Evolutionary conservation across 1,140 invertebrate species (phyloP).

Genomic region (Trichogramma pretiosum): DNA sequence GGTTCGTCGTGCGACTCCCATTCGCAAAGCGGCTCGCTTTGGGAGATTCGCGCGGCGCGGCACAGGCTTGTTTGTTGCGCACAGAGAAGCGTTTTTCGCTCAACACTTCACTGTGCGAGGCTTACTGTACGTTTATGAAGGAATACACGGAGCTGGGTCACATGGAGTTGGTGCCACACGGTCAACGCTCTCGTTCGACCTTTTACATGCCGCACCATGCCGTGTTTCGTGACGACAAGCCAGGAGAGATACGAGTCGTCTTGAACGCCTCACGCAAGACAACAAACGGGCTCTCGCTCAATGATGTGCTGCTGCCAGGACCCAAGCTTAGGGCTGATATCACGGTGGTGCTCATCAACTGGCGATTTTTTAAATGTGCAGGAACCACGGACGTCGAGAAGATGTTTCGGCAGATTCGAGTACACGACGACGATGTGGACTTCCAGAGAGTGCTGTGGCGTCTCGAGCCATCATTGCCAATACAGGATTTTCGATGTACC

Average conservation of each 20-base stretch:
- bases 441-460: slow-evolving; percentile 8
- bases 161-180: not conserved
- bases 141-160: not conserved
- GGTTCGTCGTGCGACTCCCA: too few relatives aligned
- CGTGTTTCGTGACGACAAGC: not conserved
- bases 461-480: not conserved
- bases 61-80: too few relatives aligned
- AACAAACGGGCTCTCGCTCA: not conserved
- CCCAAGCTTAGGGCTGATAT: slow-evolving; percentile 14
- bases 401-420: slow-evolving; percentile 12
- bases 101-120: too few relatives aligned
- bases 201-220: slow-evolving; percentile 20
- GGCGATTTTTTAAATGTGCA: not conserved
- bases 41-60: too few relatives aligned
- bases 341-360: not conserved
- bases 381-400: slow-evolving; percentile 4
- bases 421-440: not conserved
- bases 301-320: not conserved
- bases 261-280: slow-evolving; percentile 13
- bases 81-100: too few relatives aligned
- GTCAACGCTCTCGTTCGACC: not conserved
- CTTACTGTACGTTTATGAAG: slow-evolving; percentile 10
- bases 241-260: slow-evolving; percentile 4
- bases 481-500: not conserved
- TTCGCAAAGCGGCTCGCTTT: too few relatives aligned